Base-by-base conservation (phyloP, 2,113 vertebrate species). In the Penelope pileata region DNA sequence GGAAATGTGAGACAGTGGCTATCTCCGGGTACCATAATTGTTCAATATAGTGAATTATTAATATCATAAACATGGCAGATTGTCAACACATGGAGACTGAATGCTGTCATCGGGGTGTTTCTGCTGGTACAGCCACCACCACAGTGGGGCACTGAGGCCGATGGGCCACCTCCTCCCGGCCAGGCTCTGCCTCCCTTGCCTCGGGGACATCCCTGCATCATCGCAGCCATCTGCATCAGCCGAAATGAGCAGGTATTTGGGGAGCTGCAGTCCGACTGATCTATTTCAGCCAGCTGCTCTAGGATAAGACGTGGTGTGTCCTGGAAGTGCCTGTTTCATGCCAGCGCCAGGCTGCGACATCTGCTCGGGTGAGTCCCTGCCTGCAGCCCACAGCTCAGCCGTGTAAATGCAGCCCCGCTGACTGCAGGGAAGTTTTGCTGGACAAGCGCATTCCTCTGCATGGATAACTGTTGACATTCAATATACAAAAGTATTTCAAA, bases 301-400 rank as follows among this genome's bases (percentile, higher is more conserved):
- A 32, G 66, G 78, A 60, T 67, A 24, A 82, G 78, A 48, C 1
- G 1, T 36, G 7, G 8, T 27, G 0, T 29, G 74, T 58, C 95
- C 75, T 95, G 75, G 78, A 93, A 94, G 51, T 40, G 63, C 78
- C 75, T 60, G 0, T 54, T 73, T 62, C 75, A 6, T 53, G 43
- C 66, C 0, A 0, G 42, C 0, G 2, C 84, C 18, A 64, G 87
- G 60, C 29, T 4, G 12, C 48, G 16, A 4, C 90, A 22, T 45
- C 78, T 85, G 82, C 53, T 75, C 18, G 0, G 0, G 5, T 3
- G 45, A 12, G 64, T 89, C 56, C 83, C 81, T 27, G 69, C 63
- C 56, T 32, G 45, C 68, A 53, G 22, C 4, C 83, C 59, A 54
- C 38, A 66, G 36, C 73, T 83, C 86, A 63, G 83, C 75, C 1